Base-by-base conservation (phyloP, 2,888 invertebrate genomes). In the Schizaphis graminum region DNA sequence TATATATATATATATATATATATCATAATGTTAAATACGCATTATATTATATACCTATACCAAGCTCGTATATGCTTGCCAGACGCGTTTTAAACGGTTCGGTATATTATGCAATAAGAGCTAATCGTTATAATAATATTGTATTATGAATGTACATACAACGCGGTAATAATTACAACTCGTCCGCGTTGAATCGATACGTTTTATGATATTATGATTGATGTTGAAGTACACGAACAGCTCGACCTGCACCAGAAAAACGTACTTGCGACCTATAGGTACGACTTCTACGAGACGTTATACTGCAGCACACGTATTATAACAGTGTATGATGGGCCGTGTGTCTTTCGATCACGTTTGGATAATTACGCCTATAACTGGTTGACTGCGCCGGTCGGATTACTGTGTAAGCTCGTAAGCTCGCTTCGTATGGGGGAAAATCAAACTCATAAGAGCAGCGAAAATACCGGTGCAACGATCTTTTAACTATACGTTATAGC, bases 311-410 rank as follows among this genome's bases (percentile, higher is more conserved):
- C 28, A 21, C 28, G 44, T 44, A 53, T 53, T 44, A 53, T 53
- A 57, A 57, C 57, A 28, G 26, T 44, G 0, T 47, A 47, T 47
- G 7, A 47, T 47, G 7, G 10, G 56, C 44, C 57, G 44, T 86
- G 86, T 85, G 86, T 85, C 86, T 91, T 86, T 86, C n/a, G 91
- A 91, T 91, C 91, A 91, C 86, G 91, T 91, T 86, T 91, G 35
- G 91, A 91, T n/a, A 91, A 91, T 91, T 61, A 86, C 61, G 61
- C 57, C 86, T 91, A 87, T 87, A 77, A 84, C 91, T 77, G 53
- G 77, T 84, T 35, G 77, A 91, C 35, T 77, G 84, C 77, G 28
- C 91, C 35, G 35, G 35, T 7, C 53, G 41, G 91, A 57, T 91
- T 86, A 61, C 21, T 41, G n/a, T 44, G 92, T 92, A 92, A 92